A percentile compares a stretch with the other conserved stretches of the same genome.
Conservation (phyloP, 2,888 invertebrate species). For the Leptinotarsa haldemani region DNA sequence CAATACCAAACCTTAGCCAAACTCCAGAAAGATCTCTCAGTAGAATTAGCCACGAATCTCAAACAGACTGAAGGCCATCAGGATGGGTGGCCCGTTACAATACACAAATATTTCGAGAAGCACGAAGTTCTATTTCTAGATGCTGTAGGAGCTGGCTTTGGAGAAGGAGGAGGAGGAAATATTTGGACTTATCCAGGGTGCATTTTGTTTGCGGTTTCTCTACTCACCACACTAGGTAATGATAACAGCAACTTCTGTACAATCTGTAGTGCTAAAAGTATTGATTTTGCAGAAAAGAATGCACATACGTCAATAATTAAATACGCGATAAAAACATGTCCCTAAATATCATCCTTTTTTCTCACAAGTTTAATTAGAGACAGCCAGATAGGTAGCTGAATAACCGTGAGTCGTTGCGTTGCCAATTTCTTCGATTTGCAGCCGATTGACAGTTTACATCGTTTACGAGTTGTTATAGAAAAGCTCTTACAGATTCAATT, state of each 20-base stretch:
- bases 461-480: too few relatives aligned
- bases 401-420: too few relatives aligned
- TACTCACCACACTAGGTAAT: constrained; percentile 77
- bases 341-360: too few relatives aligned
- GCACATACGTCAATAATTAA: too few relatives aligned
- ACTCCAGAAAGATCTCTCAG: constrained; percentile 73
- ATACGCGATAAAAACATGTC: too few relatives aligned
- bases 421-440: too few relatives aligned
- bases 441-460: too few relatives aligned
- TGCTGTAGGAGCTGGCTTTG: constrained; percentile 69
- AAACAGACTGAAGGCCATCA: constrained; percentile 70
- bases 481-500: too few relatives aligned
- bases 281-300: too few relatives aligned
- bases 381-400: too few relatives aligned
- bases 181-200: constrained; percentile 79
- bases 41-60: constrained; percentile 74
- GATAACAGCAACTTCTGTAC: background rate
- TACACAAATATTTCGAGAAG: constrained; percentile 69
- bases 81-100: constrained; percentile 73
- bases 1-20: constrained; percentile 69
- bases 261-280: background rate
- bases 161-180: constrained; percentile 70
- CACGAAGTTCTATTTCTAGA: constrained; percentile 72
- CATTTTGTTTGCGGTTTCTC: constrained; percentile 75
- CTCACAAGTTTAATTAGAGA: too few relatives aligned